These are phyloP conservation scores for Gasterosteus aculeatus DNA, from an alignment of 2,113 vertebrate genomes.

Conservation along the genomic window DNA sequence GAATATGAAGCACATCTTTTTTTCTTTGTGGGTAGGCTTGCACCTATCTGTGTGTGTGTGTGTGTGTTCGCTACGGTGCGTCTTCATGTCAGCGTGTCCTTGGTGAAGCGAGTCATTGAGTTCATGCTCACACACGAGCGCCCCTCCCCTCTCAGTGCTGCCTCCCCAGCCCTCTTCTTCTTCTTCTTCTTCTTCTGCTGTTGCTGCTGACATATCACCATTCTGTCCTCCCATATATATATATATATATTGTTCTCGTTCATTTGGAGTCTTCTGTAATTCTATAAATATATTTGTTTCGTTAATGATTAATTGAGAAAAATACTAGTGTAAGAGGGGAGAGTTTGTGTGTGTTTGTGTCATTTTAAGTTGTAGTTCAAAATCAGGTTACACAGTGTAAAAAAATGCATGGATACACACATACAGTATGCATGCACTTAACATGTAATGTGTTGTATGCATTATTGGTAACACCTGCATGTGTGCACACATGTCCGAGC, in stretches of 20 bases:
- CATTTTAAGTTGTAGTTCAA: background rate
- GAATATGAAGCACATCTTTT: background rate
- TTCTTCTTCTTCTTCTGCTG: background rate
- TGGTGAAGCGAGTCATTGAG: constrained; percentile 63
- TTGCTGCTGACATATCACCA: constrained; percentile 53
- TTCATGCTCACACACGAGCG: constrained; percentile 57
- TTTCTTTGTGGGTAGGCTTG: background rate
- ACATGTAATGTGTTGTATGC: background rate
- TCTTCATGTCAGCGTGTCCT: constrained; percentile 43
- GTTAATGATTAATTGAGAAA: no score
- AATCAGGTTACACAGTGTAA: constrained; percentile 5
- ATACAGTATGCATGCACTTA: constrained; percentile 1
- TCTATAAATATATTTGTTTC: no score
- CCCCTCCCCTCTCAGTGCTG: constrained; percentile 16
- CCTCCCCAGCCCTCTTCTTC: constrained; percentile 1
- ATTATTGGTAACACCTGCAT: background rate
- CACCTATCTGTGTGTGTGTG: constrained; percentile 8
- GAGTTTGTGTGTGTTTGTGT: background rate
- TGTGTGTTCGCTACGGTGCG: background rate
- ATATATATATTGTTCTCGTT: no score
- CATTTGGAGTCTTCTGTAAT: background rate
- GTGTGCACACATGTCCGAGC: background rate
- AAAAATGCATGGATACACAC: constrained; percentile 6
- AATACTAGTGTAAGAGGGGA: no score
- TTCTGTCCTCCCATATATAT: constrained; percentile 35